Base-by-base conservation (phyloP, 2,797 vertebrate species). In the Sebastes variabilis region DNA sequence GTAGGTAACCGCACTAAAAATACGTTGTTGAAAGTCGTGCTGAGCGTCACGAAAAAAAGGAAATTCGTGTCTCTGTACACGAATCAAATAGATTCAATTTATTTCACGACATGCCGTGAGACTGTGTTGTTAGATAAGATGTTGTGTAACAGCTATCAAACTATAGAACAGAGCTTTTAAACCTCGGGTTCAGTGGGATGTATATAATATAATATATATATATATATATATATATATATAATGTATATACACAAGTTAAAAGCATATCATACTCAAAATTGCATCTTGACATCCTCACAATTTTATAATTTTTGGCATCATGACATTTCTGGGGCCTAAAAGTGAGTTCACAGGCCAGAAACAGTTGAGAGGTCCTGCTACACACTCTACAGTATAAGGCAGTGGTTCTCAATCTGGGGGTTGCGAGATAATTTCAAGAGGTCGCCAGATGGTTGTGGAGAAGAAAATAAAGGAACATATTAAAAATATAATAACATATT, bases 121-220 rank as follows among this genome's bases (percentile, higher is more conserved):
- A 49, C 46, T 49, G 16, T 46, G 42, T 49, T 49, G 46, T 49
- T 11, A 62, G n/a, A 52, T 3, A 30, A 14, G 3, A 34, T 12
- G 30, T 64, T 65, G 3, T 65, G 5, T 6, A 6, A 29, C 0
- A 0, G 4, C 24, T 36, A 34, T 4, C 0, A 27, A 11, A 0
- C 7, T 6, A 32, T 5, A 25, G n/a, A 66, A 64, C 9, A 52
- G 0, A 65, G 8, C 42, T 30, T 62, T 64, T 62, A 54, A 79
- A 52, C 22, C 56, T 9, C 4, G 6, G n/a, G 18, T 30, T 72
- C 10, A 0, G 6, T 68, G 30, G 1, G 66, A 68, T 66, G 9
- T 12, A 27, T 49, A 46, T 6, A 30, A 22, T 0, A 52, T 38
- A 34, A 20, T 9, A 32, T 5, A 2, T n/a, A 13, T 25, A n/a